A percentile compares a stretch with the other conserved stretches of the same genome.
Conservation (phyloP, 2,888 invertebrate species). For the Sarcophaga subvicina region DNA sequence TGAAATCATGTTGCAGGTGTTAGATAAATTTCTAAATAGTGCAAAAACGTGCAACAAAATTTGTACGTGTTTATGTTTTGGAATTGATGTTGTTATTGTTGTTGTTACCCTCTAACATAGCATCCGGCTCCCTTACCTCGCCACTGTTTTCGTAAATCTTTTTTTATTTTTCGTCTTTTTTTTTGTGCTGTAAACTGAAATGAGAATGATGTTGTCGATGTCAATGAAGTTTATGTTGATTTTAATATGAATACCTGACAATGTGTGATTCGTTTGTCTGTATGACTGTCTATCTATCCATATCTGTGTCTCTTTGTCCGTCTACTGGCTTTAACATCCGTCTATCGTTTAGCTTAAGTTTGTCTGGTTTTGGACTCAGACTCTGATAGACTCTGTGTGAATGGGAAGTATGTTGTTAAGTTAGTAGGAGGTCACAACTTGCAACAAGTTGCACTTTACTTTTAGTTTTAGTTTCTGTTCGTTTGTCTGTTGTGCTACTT, state of each 20-base stretch:
- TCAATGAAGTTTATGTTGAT: constrained; percentile 62
- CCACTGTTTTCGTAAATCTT: neutral
- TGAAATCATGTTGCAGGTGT: constrained; percentile 71
- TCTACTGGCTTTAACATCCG: neutral
- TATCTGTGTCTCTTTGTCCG: neutral
- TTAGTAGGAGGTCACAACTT: constrained; percentile 66
- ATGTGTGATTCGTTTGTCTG: constrained; percentile 6
- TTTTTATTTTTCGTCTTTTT: neutral
- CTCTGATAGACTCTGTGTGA: constrained; percentile 40
- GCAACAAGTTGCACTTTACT: constrained; percentile 59
- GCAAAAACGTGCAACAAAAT: constrained; percentile 71
- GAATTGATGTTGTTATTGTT: constrained; percentile 37
- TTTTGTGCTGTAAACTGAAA: neutral
- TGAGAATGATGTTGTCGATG: constrained; percentile 63
- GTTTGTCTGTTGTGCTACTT: constrained; percentile 27
- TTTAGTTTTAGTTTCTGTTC: constrained; percentile 34
- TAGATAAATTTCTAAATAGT: constrained; percentile 72
- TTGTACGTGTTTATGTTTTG: constrained; percentile 68
- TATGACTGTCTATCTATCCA: neutral
- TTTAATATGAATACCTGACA: constrained; percentile 59
- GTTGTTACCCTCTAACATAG: constrained; percentile 20
- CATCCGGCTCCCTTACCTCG: neutral
- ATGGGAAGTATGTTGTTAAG: constrained; percentile 50
- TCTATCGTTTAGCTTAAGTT: neutral
- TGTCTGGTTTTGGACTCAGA: constrained; percentile 9